These are phyloP conservation scores for Daubentonia madagascariensis DNA, from an alignment of 2,113 vertebrate species.

Conservation along the genomic window DNA sequence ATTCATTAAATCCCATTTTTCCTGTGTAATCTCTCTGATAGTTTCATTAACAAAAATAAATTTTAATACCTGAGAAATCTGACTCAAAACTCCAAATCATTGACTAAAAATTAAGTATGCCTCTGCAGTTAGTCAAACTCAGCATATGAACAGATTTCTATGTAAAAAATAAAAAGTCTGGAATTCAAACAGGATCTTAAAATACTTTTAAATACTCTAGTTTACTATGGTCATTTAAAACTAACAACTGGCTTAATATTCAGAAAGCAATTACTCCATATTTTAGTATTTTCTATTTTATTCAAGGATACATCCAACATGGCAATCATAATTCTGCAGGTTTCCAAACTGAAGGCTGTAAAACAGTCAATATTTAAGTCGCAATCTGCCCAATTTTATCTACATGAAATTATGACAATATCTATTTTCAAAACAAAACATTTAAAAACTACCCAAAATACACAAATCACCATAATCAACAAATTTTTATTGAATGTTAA, in stretches of 20 bases:
- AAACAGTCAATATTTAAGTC: conserved; percentile 52
- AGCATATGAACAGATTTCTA: background rate
- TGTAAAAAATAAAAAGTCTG: background rate
- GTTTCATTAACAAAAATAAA: conserved; percentile 81
- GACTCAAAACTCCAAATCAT: background rate
- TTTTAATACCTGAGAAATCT: background rate
- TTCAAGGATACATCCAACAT: conserved; percentile 94
- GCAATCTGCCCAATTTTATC: background rate
- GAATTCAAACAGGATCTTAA: conserved; percentile 42
- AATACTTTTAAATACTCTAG: conserved; percentile 32
- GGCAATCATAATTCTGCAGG: conserved; percentile 92
- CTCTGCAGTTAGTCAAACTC: background rate
- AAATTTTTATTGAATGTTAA: background rate
- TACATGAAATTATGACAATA: conserved; percentile 29
- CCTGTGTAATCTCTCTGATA: conserved; percentile 89
- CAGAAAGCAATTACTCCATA: background rate
- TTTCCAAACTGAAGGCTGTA: conserved; percentile 93
- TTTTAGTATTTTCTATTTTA: conserved; percentile 7
- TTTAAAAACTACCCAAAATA: background rate
- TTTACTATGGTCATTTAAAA: conserved; percentile 8
- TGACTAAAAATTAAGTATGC: background rate
- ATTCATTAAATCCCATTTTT: conserved; percentile 95
- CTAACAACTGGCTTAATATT: conserved; percentile 24
- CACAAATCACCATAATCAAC: background rate
- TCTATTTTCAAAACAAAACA: conserved; percentile 25